These are phyloP conservation scores for Gryllus bimaculatus DNA, from an alignment of 1,140 invertebrate genomes.

Conservation along the genomic window DNA sequence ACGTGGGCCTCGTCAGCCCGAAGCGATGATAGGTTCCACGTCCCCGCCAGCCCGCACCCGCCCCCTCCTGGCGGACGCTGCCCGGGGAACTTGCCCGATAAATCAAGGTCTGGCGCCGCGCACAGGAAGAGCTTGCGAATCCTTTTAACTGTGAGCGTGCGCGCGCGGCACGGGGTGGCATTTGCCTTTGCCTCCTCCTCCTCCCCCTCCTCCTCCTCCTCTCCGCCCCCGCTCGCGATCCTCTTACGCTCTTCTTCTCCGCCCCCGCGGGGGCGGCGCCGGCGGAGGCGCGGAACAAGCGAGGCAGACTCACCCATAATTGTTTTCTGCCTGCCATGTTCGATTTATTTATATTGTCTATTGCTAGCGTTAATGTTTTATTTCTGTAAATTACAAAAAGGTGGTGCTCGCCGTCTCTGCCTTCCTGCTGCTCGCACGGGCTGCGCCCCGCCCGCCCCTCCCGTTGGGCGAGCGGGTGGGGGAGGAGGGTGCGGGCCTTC, in stretches of 20 bases:
- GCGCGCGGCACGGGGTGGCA: neutral
- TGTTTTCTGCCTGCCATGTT: conserved; percentile 14
- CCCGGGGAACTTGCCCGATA: no score
- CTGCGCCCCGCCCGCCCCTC: no score
- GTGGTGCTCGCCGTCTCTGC: neutral
- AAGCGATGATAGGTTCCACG: no score
- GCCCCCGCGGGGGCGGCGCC: no score
- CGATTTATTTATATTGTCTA: conserved; percentile 17
- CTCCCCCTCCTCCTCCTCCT: neutral
- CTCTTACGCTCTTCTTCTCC: neutral
- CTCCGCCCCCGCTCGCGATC: neutral
- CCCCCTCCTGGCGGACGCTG: no score
- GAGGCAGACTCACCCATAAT: conserved; percentile 10
- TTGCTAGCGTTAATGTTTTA: conserved; percentile 15
- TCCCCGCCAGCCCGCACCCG: no score
- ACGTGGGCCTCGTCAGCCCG: no score
- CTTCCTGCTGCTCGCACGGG: no score
- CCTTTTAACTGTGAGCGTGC: neutral
- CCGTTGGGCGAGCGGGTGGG: no score
- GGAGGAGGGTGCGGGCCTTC: neutral
- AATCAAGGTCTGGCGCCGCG: no score
- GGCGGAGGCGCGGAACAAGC: neutral
- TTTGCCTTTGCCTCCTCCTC: neutral
- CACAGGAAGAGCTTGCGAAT: neutral
- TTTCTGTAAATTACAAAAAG: conserved; percentile 17